Evolutionary conservation across 2,113 vertebrate genomes (phyloP).

Genomic region (Crypturellus undulatus): DNA sequence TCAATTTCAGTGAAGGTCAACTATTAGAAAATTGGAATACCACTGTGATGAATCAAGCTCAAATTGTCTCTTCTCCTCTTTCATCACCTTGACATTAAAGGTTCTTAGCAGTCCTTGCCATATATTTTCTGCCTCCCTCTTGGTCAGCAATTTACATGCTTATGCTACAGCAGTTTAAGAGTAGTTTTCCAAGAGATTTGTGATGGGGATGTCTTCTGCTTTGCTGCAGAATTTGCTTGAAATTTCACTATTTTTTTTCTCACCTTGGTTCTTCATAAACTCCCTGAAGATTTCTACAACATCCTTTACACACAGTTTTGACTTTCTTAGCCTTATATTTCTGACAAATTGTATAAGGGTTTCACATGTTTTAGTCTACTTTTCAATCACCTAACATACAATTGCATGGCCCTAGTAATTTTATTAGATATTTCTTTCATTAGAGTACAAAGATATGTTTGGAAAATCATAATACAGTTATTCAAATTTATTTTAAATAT

Average conservation of each 20-base stretch:
- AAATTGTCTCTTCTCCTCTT: neutral
- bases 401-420: neutral
- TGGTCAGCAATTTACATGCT: neutral
- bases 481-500: slow-evolving; percentile 20
- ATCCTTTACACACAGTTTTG: neutral
- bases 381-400: neutral
- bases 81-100: neutral
- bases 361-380: neutral
- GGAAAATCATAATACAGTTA: neutral
- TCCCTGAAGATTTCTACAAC: neutral
- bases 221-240: neutral
- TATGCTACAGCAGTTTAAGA: neutral
- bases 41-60: neutral
- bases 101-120: neutral
- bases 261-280: accelerated
- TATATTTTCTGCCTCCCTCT: neutral
- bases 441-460: neutral
- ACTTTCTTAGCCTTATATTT: neutral
- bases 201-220: neutral
- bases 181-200: neutral
- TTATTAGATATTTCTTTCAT: neutral
- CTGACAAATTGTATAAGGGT: neutral
- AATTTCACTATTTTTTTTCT: neutral
- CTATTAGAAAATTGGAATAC: neutral
- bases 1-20: neutral